Conservation (phyloP, 1,140 invertebrate species). For the Pseudomyrmex gracilis region DNA sequence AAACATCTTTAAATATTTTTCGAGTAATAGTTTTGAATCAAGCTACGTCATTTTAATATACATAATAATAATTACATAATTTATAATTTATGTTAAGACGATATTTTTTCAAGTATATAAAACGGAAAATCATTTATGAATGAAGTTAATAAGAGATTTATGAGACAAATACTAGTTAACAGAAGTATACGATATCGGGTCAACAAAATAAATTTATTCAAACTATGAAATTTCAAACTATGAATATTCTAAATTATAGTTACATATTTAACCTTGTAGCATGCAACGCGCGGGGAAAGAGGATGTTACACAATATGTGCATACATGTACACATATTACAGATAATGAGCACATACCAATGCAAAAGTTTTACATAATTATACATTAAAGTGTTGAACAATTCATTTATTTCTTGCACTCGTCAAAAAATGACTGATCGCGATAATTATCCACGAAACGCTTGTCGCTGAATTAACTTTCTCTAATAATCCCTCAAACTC, state of each 20-base stretch:
- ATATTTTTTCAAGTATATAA: neutral
- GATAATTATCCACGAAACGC: neutral
- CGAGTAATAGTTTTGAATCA: neutral
- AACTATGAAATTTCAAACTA: too few relatives aligned
- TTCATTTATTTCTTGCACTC: neutral
- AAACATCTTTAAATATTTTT: neutral
- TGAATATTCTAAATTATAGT: conserved; percentile 20
- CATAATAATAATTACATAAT: neutral
- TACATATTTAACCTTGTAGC: neutral
- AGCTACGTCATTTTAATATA: neutral
- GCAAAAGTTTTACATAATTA: neutral
- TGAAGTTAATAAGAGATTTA: conserved; percentile 15
- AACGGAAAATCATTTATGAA: neutral
- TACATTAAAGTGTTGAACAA: neutral
- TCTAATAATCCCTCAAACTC: conserved; percentile 29
- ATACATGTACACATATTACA: too few relatives aligned
- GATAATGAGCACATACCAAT: neutral
- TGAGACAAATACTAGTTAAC: neutral
- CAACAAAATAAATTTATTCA: neutral
- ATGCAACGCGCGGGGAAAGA: neutral
- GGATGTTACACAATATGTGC: too few relatives aligned
- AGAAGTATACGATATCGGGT: neutral
- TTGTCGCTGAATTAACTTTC: conserved; percentile 10
- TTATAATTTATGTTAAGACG: neutral
- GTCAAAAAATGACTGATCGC: conserved; percentile 27